Evolutionary conservation across 2,113 vertebrate genomes (phyloP), one percentile per base, ranked within the genome.

Genomic region (Actenoides hombroni): DNA sequence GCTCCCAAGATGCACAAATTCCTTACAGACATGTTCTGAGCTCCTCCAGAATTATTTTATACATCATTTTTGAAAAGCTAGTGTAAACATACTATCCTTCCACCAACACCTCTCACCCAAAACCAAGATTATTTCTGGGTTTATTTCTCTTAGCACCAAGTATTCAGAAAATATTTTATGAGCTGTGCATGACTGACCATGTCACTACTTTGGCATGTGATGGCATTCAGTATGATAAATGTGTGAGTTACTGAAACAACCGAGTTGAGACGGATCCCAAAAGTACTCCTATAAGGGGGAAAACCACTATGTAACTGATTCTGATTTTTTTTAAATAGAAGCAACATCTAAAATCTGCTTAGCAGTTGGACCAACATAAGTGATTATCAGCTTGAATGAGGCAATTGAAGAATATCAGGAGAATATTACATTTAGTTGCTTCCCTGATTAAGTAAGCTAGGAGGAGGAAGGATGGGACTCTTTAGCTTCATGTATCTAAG

Each of bases 121-220:
- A 40, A 6, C 37, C 26, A 40, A 29, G 44, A 79, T 76, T 35
- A 59, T 77, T 94, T 73, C 75, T 83, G 63, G 20, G 16, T 83
- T 10, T 49, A 69, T 54, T 88, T 77, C 63, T 40, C 29, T 48
- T 64, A 76, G 79, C 40, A 90, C 3, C 42, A 95, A 80, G 11
- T 90, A 35, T n/a, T 63, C 67, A 92, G 37, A 93, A 95, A 94
- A 75, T 10, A 94, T 42, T 93, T 78, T 85, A 86, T 75, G 61
- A 44, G 57, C 31, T 80, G 26, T 56, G 79, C 31, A 73, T n/a
- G 71, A 93, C 68, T 70, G 37, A 93, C 53, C 69, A 93, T 35
- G 64, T 67, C 35, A 86, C 67, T 83, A 23, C 61, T 83, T 89
- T 73, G 61, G 29, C 74, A 90, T 7, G 7, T 35, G 60, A 73